Evolutionary conservation across 2,888 invertebrate species (phyloP).

Genomic region (Escarpia spicata): DNA sequence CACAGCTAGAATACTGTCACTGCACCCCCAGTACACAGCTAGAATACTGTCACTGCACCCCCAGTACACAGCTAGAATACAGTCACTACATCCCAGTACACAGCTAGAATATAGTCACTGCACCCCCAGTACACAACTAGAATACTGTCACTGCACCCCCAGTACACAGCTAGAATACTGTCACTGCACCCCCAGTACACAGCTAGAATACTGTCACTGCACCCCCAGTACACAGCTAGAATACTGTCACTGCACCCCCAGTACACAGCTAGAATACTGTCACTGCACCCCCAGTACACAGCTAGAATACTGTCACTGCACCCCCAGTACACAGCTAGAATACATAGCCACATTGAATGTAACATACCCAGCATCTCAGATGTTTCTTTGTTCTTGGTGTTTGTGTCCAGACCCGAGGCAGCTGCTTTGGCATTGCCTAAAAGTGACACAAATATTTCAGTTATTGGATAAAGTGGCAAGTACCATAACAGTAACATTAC

Average conservation of each 20-base stretch:
- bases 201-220: too few relatives aligned
- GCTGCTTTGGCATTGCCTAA: background rate
- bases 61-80: constrained; percentile 6
- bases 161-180: too few relatives aligned
- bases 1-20: background rate
- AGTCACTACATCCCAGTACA: background rate
- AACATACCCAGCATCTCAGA: background rate
- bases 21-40: constrained; percentile 3
- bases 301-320: too few relatives aligned
- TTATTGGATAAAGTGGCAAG: background rate
- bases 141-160: too few relatives aligned
- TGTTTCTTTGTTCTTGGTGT: constrained; percentile 6
- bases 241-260: too few relatives aligned
- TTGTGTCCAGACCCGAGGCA: background rate
- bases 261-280: too few relatives aligned
- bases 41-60: background rate
- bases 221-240: too few relatives aligned
- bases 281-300: too few relatives aligned
- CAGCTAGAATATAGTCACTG: background rate
- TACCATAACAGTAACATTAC: background rate
- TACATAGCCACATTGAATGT: background rate
- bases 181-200: too few relatives aligned
- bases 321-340: background rate
- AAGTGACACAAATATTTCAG: background rate
- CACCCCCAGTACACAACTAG: too few relatives aligned